Base-by-base conservation (phyloP, 1,140 invertebrate species). In the Lepidostoma basale region DNA sequence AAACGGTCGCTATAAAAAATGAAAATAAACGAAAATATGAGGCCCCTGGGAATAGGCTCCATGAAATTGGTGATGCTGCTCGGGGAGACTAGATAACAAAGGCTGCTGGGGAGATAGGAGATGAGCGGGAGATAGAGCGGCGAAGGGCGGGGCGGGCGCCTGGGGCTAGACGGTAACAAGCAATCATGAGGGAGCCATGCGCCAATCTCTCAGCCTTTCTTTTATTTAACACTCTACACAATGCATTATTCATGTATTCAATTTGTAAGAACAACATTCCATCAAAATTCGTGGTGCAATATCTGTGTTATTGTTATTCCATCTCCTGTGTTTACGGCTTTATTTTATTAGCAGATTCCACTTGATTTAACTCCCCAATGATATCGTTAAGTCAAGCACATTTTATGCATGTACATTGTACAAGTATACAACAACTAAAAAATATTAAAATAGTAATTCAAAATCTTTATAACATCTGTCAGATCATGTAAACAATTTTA, bases 21-120 rank as follows among this genome's bases (percentile, higher is more conserved):
- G n/a, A 62, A 71, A 68, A 68, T 70, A 66, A 62, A 68, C 47
- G 65, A 60, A 63, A 62, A 72, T 72, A 72, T 68, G 65, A 63
- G 69, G 42, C 65, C 52, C 49, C n/a, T 45, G 69, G 69, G 69
- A 72, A 68, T 64, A 68, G 52, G 60, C 56, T 22, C 36, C 65
- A 63, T 56, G 52, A 72, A 72, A 67, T 68, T 60, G 69, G 62
- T 68, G 69, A 71, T 71, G 65, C 56, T 47, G 28, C 59, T 22
- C 30, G 59, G 33, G 45, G 10, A 36, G 20, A 49, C 16, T 10
- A 54, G 62, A 65, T 65, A 65, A 65, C 45, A 44, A 44, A 62
- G 59, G 23, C 59, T 62, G 25, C 59, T 44, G 18, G 12, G n/a
- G 28, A 45, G 22, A 62, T 25, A 26, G 2, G 25, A 62, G 39